Conservation (phyloP, 2,888 invertebrate genomes). For the Thyatira batis region DNA sequence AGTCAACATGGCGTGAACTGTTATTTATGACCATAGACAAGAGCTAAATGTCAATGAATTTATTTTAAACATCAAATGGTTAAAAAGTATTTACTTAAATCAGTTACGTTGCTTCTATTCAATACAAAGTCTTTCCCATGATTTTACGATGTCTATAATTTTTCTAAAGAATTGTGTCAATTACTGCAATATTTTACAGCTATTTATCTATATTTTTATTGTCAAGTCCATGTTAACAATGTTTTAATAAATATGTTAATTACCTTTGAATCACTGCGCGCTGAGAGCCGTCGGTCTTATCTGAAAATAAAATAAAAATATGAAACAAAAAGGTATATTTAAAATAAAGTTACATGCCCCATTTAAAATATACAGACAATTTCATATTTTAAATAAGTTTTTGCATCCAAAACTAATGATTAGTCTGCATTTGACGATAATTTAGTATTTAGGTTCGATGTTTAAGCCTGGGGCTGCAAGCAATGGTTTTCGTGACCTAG, state of each 20-base stretch:
- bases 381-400: constrained; percentile 61
- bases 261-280: constrained; percentile 40
- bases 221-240: background rate
- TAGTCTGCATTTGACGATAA: constrained; percentile 69
- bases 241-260: constrained; percentile 17
- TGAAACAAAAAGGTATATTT: constrained; percentile 34
- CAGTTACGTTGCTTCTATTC: background rate
- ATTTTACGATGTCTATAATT: background rate
- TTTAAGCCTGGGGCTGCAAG: constrained; percentile 66
- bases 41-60: background rate
- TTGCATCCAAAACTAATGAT: constrained; percentile 62
- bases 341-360: constrained; percentile 24
- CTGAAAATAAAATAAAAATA: constrained; percentile 46
- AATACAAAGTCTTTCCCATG: background rate
- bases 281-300: constrained; percentile 15
- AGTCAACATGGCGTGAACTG: constrained; percentile 42
- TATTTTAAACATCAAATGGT: background rate
- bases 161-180: background rate
- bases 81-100: background rate
- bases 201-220: background rate
- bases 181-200: background rate
- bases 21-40: constrained; percentile 32
- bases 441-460: constrained; percentile 74
- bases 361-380: constrained; percentile 47
- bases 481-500: constrained; percentile 79